These are phyloP conservation scores for Palythoa caribaeorum DNA, from an alignment of 92 coral and sea anemone genomes.

Conservation along the genomic window DNA sequence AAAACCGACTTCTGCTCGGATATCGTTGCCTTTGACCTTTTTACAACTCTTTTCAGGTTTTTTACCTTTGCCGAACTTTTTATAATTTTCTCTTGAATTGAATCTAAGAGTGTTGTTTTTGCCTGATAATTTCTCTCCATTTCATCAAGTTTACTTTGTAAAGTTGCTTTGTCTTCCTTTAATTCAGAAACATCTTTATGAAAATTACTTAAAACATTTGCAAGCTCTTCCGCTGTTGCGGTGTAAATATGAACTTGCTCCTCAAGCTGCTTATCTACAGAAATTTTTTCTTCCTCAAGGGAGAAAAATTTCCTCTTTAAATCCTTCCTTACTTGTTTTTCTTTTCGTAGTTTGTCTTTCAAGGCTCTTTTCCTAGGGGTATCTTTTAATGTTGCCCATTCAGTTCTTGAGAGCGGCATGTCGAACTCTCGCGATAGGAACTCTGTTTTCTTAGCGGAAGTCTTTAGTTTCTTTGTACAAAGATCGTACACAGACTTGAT, in stretches of 20 bases:
- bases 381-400: background rate
- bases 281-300: constrained; percentile 5
- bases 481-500: constrained; percentile 1
- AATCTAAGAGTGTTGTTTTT: too few relatives aligned
- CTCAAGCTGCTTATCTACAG: constrained; percentile 17
- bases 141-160: background rate
- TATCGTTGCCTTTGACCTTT: too few relatives aligned
- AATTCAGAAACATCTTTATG: background rate
- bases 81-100: background rate
- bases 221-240: constrained; percentile 1
- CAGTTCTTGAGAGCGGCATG: background rate
- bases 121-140: too few relatives aligned
- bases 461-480: background rate
- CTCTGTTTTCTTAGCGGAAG: background rate
- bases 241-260: background rate
- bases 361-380: background rate
- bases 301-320: background rate
- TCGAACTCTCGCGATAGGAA: background rate
- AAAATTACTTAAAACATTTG: background rate
- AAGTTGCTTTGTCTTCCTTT: background rate
- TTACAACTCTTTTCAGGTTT: too few relatives aligned
- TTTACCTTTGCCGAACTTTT: too few relatives aligned
- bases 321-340: background rate
- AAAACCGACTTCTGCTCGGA: too few relatives aligned
- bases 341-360: background rate